Base-by-base conservation (phyloP, 2,888 invertebrate genomes). In the Microctonus hyperodae region DNA sequence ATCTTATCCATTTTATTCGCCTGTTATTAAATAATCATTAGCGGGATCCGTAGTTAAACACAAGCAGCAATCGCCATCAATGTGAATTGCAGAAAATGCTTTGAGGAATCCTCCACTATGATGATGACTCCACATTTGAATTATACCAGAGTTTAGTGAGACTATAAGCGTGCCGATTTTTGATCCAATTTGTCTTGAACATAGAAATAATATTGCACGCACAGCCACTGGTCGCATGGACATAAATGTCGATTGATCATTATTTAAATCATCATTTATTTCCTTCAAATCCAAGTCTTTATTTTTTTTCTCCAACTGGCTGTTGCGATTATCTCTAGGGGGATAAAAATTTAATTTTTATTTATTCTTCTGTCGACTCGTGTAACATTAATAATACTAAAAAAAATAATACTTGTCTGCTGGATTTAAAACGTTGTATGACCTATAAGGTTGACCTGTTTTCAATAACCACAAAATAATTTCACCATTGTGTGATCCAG, bases 41-140 rank as follows among this genome's bases (percentile, higher is more conserved):
- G 89, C 81, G 1, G 84, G 79, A 83, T 95, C 94, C 0, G 92
- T 90, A 37, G 88, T 85, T 86, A 95, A 88, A 22, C 91, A 86
- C 16, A 90, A 85, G 53, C 91, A 90, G 77, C 90, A 90, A 79
- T 89, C 89, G 2, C 90, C 90, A 3, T 87, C 85, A 31, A 87
- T 86, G 81, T 94, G 93, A 48, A 91, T 88, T 3, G 89, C 91
- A 50, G 85, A 87, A 83, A 94, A 95, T 28, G 90, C 86, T 35
- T 88, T 88, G 65, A 92, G 84, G 81, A 89, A 90, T 7, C 92
- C 92, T 11, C 92, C 92, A 11, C 87, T 88, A 44, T 90, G 87
- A 82, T 93, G 92, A 81, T 93, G 91, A 20, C 93, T 93, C 92
- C 94, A 95, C 23, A 91, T 88, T 85, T 95, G 92, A 69, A 93